These are phyloP conservation scores for Noctua pronuba DNA, from an alignment of 2,888 invertebrate genomes.

Conservation along the genomic window DNA sequence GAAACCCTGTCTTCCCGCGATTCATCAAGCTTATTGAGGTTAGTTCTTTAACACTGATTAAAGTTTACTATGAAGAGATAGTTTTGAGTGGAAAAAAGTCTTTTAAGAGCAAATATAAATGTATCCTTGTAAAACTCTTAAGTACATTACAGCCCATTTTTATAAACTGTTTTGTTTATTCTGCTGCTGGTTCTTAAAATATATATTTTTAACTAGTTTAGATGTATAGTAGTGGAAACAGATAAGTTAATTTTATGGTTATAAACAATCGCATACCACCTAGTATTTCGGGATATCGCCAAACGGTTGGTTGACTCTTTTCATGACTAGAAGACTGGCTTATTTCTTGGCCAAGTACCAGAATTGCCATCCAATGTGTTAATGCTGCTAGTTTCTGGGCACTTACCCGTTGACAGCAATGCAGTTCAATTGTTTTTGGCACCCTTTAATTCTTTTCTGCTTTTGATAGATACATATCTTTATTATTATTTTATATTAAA, in stretches of 20 bases:
- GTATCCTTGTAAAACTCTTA: background rate
- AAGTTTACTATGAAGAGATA: background rate
- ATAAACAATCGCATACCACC: background rate
- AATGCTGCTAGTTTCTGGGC: no score
- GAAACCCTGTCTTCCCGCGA: constrained; percentile 99
- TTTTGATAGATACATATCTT: no score
- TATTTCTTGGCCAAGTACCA: no score
- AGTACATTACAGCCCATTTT: background rate
- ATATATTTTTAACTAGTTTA: background rate
- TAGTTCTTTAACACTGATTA: constrained; percentile 25
- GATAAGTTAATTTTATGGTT: background rate
- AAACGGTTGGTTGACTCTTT: no score
- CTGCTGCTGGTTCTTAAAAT: background rate
- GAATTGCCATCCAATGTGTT: no score
- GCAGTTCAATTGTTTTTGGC: no score
- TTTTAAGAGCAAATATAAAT: background rate
- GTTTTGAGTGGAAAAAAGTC: background rate
- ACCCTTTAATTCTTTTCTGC: no score
- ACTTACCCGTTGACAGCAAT: no score
- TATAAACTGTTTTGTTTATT: background rate
- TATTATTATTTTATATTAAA: no score
- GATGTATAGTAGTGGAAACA: background rate
- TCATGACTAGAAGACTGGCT: no score
- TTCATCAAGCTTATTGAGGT: constrained; percentile 99
- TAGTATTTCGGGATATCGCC: no score